A percentile compares a stretch with the other conserved stretches of the same genome.
Evolutionary conservation across 2,888 invertebrate species (phyloP).

Genomic region (Dolomedes plantarius): DNA sequence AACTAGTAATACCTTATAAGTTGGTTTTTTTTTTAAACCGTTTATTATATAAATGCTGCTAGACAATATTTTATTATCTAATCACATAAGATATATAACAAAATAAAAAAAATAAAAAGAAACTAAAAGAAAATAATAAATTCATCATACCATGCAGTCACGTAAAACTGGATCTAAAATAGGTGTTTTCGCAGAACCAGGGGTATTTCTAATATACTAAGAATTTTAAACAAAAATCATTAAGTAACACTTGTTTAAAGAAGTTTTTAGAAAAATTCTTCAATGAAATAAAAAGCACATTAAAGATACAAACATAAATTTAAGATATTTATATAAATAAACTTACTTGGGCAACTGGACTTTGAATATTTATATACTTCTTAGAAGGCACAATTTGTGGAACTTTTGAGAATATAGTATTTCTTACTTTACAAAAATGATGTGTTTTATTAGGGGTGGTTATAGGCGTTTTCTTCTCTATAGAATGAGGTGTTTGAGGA

Average conservation of each 20-base stretch:
- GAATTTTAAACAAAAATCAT: not conserved
- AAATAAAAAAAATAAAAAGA: not conserved
- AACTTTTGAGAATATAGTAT: slow-evolving; percentile 43
- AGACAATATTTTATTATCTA: too few relatives aligned
- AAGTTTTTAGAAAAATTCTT: too few relatives aligned
- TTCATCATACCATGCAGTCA: not conserved
- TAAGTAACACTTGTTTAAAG: too few relatives aligned
- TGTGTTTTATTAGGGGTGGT: slow-evolving; percentile 13
- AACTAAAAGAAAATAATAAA: not conserved
- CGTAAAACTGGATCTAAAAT: not conserved
- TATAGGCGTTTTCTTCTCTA: not conserved
- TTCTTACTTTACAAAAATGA: slow-evolving; percentile 44
- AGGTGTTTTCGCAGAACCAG: not conserved
- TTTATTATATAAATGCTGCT: too few relatives aligned
- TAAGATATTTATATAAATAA: not conserved
- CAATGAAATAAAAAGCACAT: not conserved
- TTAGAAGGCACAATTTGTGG: slow-evolving; percentile 54
- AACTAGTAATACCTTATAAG: too few relatives aligned
- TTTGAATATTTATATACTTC: slow-evolving; percentile 53
- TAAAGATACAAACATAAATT: too few relatives aligned
- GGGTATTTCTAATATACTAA: not conserved
- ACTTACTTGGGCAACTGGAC: slow-evolving; percentile 53
- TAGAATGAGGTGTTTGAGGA: not conserved
- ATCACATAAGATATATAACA: too few relatives aligned
- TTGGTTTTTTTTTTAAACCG: too few relatives aligned